Evolutionary conservation across 2,888 invertebrate genomes (phyloP).

Genomic region (Chrysina gloriosa): DNA sequence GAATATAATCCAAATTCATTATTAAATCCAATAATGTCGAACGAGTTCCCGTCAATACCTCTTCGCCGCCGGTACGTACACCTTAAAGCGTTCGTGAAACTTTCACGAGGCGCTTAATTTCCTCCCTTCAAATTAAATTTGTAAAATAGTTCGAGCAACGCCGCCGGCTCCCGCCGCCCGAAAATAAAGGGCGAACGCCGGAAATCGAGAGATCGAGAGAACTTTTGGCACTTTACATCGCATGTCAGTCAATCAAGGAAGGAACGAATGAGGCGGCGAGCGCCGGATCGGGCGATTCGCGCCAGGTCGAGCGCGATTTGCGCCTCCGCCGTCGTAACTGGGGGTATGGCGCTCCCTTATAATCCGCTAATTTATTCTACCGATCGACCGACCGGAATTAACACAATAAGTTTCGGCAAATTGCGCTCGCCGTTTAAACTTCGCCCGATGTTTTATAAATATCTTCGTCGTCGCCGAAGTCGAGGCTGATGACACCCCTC

Average conservation of each 20-base stretch:
- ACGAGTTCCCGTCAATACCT: slow-evolving; percentile 7
- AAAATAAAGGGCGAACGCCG: slow-evolving; percentile 13
- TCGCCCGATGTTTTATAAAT: slow-evolving; percentile 14
- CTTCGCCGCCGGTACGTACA: background rate
- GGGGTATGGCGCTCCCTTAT: background rate
- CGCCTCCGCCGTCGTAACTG: too few relatives aligned
- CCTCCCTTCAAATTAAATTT: slow-evolving; percentile 28
- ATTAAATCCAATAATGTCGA: slow-evolving; percentile 25
- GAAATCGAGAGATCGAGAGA: background rate
- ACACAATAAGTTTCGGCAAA: slow-evolving; percentile 20
- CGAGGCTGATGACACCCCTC: too few relatives aligned
- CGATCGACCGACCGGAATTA: slow-evolving; percentile 22
- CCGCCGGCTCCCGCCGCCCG: background rate
- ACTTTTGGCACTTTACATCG: slow-evolving; percentile 9
- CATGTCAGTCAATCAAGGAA: slow-evolving; percentile 26
- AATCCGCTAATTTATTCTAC: slow-evolving; percentile 22
- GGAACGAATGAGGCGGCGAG: background rate
- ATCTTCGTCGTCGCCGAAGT: background rate
- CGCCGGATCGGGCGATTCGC: background rate
- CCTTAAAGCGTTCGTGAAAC: slow-evolving; percentile 16
- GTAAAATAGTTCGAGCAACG: slow-evolving; percentile 26
- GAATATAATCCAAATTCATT: slow-evolving; percentile 11
- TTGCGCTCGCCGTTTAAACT: slow-evolving; percentile 14
- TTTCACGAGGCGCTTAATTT: slow-evolving; percentile 29
- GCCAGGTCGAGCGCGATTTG: too few relatives aligned